Conservation (phyloP, 2,888 invertebrate species). For the Temnothorax rugatulus region DNA sequence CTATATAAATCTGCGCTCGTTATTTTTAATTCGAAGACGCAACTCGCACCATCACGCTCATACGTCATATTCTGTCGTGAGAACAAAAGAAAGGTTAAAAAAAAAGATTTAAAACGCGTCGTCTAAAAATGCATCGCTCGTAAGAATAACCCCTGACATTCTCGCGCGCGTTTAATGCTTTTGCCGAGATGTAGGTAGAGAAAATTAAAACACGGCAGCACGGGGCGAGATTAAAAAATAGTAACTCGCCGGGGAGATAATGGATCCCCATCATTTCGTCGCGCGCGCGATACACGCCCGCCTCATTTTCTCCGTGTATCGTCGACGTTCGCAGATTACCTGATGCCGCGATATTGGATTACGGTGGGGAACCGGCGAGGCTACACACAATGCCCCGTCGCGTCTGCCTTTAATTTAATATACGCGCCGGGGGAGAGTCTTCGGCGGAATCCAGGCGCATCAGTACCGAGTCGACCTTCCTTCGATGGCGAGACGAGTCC, state of each 20-base stretch:
- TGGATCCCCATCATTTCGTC: background rate
- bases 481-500: constrained; percentile 78
- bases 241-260: constrained; percentile 19
- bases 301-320: constrained; percentile 31
- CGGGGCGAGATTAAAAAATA: background rate
- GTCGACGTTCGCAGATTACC: constrained; percentile 60
- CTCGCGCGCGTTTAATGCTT: background rate
- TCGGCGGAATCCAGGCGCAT: constrained; percentile 81
- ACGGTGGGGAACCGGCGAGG: constrained; percentile 62
- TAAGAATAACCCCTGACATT: constrained; percentile 19
- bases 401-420: constrained; percentile 83
- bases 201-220: constrained; percentile 8
- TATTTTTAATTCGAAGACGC: background rate
- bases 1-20: background rate
- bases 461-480: constrained; percentile 83
- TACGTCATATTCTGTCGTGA: background rate
- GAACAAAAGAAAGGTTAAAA: background rate
- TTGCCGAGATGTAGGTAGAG: background rate
- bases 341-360: constrained; percentile 79
- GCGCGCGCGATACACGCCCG: background rate
- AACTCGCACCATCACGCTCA: background rate
- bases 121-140: background rate
- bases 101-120: background rate
- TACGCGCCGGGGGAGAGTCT: constrained; percentile 79
- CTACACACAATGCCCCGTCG: constrained; percentile 56